Conservation (phyloP, 1,140 invertebrate species). For the Drosophila navojoa region DNA sequence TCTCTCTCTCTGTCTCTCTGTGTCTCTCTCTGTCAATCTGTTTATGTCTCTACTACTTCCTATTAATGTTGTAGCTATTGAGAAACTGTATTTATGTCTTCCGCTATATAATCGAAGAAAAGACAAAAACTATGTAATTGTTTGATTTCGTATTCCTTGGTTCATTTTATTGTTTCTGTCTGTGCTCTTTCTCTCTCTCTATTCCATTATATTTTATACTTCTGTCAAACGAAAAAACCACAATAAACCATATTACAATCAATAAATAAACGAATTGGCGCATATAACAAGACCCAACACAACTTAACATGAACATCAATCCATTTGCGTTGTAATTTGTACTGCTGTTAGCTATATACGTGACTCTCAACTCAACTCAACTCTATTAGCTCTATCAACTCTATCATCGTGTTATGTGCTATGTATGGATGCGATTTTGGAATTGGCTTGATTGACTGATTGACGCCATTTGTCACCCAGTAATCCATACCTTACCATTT, state of each 20-base stretch:
- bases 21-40: slow-evolving; percentile 50
- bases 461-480: not conserved
- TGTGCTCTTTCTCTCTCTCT: slow-evolving; percentile 13
- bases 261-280: slow-evolving; percentile 47
- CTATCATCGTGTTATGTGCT: slow-evolving; percentile 19
- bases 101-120: slow-evolving; percentile 30
- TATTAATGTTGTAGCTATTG: slow-evolving; percentile 71
- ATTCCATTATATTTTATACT: slow-evolving; percentile 6
- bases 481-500: not conserved
- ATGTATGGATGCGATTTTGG: slow-evolving; percentile 58
- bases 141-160: slow-evolving; percentile 15
- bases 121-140: slow-evolving; percentile 8
- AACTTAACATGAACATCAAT: slow-evolving; percentile 30
- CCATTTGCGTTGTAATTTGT: slow-evolving; percentile 3
- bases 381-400: not conserved
- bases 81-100: slow-evolving; percentile 42
- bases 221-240: slow-evolving; percentile 6
- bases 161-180: slow-evolving; percentile 24
- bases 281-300: slow-evolving; percentile 34
- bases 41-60: slow-evolving; percentile 47
- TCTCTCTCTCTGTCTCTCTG: slow-evolving; percentile 41
- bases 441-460: slow-evolving; percentile 17
- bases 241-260: slow-evolving; percentile 37
- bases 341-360: slow-evolving; percentile 15
- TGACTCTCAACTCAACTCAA: slow-evolving; percentile 3